Evolutionary conservation across 2,113 vertebrate species (phyloP).

Genomic region (Gopherus evgoodei): DNA sequence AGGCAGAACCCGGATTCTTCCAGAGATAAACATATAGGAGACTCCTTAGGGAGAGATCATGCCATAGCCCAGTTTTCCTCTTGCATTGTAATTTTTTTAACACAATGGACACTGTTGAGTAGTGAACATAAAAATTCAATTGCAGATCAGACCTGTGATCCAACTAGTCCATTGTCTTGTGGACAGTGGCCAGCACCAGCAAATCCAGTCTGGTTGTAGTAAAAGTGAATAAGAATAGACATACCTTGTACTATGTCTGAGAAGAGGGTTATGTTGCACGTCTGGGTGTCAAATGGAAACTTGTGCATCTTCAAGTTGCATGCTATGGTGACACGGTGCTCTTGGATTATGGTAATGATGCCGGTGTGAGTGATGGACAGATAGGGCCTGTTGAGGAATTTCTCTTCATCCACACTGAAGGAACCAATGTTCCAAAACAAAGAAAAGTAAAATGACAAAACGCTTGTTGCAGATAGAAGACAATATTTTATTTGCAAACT

Average conservation of each 20-base stretch:
- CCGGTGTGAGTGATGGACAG: constrained; percentile 4
- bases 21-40: background rate
- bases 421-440: background rate
- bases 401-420: constrained; percentile 49
- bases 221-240: background rate
- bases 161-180: background rate
- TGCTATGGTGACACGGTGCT: constrained; percentile 48
- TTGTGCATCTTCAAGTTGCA: constrained; percentile 68
- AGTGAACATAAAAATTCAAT: background rate
- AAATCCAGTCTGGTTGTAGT: background rate
- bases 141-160: background rate
- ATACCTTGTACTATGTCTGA: constrained; percentile 53
- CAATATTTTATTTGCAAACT: background rate
- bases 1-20: background rate
- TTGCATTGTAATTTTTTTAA: background rate
- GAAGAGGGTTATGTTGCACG: constrained; percentile 28
- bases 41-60: background rate
- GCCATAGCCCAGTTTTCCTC: background rate
- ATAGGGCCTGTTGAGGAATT: background rate
- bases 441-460: background rate
- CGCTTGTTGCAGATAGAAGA: accelerated
- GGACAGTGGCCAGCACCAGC: background rate
- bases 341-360: background rate
- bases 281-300: constrained; percentile 76
- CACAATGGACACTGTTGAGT: background rate